These are phyloP conservation scores for Periparus ater DNA, from an alignment of 2,797 vertebrate species.

Conservation along the genomic window DNA sequence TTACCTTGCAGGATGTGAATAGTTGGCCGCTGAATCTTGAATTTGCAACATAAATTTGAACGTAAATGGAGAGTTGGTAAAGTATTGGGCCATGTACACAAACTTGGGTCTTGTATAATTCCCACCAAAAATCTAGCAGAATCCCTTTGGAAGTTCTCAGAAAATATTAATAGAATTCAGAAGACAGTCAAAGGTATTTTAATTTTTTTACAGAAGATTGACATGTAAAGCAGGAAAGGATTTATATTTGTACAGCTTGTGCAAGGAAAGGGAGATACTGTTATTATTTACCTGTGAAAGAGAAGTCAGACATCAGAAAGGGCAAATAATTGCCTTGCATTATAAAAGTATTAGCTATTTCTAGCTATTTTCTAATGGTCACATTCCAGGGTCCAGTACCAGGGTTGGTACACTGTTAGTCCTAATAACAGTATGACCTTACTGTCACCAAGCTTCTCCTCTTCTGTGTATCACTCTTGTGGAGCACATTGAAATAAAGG, in stretches of 20 bases:
- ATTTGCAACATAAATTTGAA: constrained; percentile 17
- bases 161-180: neutral
- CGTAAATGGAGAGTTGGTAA: neutral
- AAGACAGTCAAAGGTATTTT: neutral
- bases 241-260: neutral
- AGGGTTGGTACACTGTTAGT: neutral
- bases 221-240: neutral
- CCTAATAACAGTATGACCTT: neutral
- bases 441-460: neutral
- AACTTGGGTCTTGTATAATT: neutral
- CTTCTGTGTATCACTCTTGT: neutral
- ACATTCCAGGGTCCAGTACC: neutral
- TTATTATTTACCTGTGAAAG: neutral
- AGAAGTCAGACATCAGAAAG: neutral
- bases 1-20: neutral
- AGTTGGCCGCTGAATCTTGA: neutral
- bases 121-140: neutral
- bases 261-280: neutral
- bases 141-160: neutral
- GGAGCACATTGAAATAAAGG: neutral
- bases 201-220: neutral
- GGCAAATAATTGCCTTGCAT: neutral
- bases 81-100: neutral
- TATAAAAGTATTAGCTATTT: neutral
- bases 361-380: neutral